Percentiles rank a stretch among this genome's conserved stretches.
phyloP scores from a whole-genome alignment of 2,797 vertebrate genomes.

The Danio jaintianensis region DNA sequence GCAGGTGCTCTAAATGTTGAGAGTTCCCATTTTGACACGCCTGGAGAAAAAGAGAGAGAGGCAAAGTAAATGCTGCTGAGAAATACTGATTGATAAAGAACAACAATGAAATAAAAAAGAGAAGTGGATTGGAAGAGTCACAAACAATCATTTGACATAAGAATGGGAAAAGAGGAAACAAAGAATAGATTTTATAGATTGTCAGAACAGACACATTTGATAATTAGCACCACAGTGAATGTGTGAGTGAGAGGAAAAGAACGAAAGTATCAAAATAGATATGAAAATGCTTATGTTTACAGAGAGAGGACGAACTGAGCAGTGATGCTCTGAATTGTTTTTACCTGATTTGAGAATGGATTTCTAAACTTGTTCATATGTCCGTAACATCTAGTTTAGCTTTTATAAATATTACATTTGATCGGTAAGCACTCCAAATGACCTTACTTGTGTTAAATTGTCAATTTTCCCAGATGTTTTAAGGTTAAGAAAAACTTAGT shows the following conservation, averaged over 20 bases:
- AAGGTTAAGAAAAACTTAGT: neutral
- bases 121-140: neutral
- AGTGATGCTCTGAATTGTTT: neutral
- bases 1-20: conserved; percentile 92
- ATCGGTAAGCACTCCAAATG: neutral
- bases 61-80: too few species aligned
- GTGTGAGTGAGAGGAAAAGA: conserved; percentile 57
- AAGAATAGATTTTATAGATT: conserved; percentile 41
- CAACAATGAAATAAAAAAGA: neutral
- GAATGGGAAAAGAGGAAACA: neutral
- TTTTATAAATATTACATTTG: neutral
- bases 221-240: conserved; percentile 67
- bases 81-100: too few species aligned
- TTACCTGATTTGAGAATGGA: neutral
- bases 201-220: conserved; percentile 59
- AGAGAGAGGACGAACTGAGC: conserved; percentile 9
- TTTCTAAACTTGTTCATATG: neutral
- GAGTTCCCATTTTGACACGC: conserved; percentile 92
- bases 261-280: conserved; percentile 40
- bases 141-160: conserved; percentile 10
- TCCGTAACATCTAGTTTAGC: neutral
- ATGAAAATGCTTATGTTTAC: conserved; percentile 34
- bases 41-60: conserved; percentile 66
- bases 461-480: neutral
- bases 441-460: neutral